A percentile compares a stretch with the other conserved stretches of the same genome.
Evolutionary conservation across 2,113 vertebrate species (phyloP).

Genomic region (Nansenia antarctica): DNA sequence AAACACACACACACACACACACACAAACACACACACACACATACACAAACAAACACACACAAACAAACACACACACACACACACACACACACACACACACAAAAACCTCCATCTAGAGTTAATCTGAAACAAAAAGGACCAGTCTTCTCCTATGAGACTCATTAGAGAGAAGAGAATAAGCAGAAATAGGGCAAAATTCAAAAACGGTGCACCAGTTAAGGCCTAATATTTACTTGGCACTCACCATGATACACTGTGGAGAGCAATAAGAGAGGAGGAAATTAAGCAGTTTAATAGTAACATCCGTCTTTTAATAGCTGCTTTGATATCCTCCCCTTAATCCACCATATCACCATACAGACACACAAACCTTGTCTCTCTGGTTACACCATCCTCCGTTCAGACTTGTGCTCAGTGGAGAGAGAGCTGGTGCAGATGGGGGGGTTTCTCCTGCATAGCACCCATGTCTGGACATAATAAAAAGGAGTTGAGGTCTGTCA

Average conservation of each 20-base stretch:
- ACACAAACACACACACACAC: slow-evolving; percentile 27
- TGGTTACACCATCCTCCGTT: slow-evolving; percentile 5
- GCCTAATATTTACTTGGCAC: slow-evolving; percentile 68
- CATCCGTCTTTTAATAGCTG: slow-evolving; percentile 9
- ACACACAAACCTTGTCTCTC: neutral
- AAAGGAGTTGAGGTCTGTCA: slow-evolving; percentile 38
- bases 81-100: neutral
- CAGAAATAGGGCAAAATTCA: slow-evolving; percentile 58
- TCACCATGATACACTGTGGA: slow-evolving; percentile 45
- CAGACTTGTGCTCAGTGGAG: slow-evolving; percentile 19
- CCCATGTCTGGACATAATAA: slow-evolving; percentile 24
- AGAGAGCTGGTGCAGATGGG: slow-evolving; percentile 34
- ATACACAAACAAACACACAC: too few species aligned
- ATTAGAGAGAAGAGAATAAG: slow-evolving; percentile 67
- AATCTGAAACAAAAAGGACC: neutral
- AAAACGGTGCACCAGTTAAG: slow-evolving; percentile 60
- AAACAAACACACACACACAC: neutral
- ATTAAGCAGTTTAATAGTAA: slow-evolving; percentile 7
- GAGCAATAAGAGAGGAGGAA: neutral
- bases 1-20: too few species aligned
- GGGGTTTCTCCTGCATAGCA: slow-evolving; percentile 23
- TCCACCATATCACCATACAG: neutral
- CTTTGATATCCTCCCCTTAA: neutral
- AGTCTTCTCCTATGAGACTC: slow-evolving; percentile 67
- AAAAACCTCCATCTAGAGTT: neutral